Conservation (phyloP, 2,797 vertebrate genomes). For the Scolopax rusticola region DNA sequence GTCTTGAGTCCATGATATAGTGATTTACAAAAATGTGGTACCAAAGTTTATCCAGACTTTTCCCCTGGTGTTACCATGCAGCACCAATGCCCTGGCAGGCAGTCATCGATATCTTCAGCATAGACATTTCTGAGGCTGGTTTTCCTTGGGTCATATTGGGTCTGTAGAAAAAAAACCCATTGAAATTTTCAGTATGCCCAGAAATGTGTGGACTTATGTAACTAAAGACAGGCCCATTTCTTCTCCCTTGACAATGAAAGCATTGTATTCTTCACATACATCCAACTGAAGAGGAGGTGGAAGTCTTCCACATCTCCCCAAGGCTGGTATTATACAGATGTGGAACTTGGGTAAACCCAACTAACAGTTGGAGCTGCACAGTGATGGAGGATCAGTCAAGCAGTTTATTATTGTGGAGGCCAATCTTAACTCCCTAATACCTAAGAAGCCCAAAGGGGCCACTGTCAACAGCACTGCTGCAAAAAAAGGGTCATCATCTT, state of each 20-base stretch:
- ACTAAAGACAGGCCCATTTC: background rate
- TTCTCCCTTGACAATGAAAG: background rate
- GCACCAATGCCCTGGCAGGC: background rate
- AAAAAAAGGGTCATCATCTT: background rate
- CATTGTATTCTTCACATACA: background rate
- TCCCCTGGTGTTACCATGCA: background rate
- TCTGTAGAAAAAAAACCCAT: background rate
- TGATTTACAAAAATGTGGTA: background rate
- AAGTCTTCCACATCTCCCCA: background rate
- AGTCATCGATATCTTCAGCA: background rate
- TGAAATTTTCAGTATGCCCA: background rate
- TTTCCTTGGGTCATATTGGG: background rate
- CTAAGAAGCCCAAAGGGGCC: background rate
- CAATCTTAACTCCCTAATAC: background rate
- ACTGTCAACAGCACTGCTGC: background rate
- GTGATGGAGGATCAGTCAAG: background rate
- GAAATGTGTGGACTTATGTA: background rate
- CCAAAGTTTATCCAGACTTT: background rate
- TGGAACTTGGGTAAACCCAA: background rate
- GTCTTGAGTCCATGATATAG: background rate
- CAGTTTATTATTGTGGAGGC: background rate
- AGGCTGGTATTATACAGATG: background rate
- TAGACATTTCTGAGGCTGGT: background rate
- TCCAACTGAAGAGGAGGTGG: background rate
- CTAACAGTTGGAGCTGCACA: fast-evolving